Evolutionary conservation across 1,140 invertebrate species (phyloP).

Genomic region (Drosophila baimaii): DNA sequence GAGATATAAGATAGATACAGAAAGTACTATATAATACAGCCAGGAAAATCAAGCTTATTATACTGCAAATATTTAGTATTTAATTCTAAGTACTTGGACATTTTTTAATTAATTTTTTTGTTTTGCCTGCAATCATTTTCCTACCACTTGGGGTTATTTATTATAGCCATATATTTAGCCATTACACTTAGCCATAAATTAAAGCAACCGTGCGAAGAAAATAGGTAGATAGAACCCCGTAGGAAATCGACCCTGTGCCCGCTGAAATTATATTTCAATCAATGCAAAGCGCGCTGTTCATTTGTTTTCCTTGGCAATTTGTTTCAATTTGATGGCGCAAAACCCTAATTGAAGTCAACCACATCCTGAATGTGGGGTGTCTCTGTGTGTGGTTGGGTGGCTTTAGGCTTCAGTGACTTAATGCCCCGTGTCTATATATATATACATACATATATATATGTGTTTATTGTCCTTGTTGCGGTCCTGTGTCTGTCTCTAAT

Average conservation of each 20-base stretch:
- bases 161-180: neutral
- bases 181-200: neutral
- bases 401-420: constrained; percentile 19
- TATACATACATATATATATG: neutral
- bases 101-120: too few relatives aligned
- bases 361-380: constrained; percentile 8
- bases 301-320: constrained; percentile 40
- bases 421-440: neutral
- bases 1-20: too few relatives aligned
- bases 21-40: too few relatives aligned
- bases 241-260: neutral
- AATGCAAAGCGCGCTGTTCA: constrained; percentile 19
- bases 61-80: too few relatives aligned
- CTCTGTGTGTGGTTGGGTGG: neutral
- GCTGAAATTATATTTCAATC: constrained; percentile 45
- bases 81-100: too few relatives aligned
- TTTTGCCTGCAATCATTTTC: too few relatives aligned
- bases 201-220: neutral
- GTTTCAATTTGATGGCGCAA: constrained; percentile 35
- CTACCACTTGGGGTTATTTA: too few relatives aligned
- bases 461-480: constrained; percentile 32
- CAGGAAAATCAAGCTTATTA: too few relatives aligned
- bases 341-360: constrained; percentile 43
- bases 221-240: neutral
- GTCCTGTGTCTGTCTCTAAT: constrained; percentile 30